Evolutionary conservation across 2,888 invertebrate species (phyloP), one percentile per base, ranked within the genome.

Genomic region (Agriotes lineatus): DNA sequence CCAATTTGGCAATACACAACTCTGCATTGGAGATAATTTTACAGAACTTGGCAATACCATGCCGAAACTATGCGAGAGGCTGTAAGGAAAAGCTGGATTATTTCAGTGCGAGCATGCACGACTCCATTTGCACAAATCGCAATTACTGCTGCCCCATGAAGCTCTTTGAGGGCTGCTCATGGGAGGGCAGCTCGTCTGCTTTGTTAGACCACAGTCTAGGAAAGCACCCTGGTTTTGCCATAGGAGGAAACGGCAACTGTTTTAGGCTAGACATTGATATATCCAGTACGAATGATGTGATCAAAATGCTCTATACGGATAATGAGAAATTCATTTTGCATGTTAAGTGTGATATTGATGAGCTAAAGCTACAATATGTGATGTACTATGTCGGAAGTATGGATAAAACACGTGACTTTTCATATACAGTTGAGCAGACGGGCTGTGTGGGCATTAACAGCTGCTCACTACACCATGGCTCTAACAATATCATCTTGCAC

Each of bases 341-440:
- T 44, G 77, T 80, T 61, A 73, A 76, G 52, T 75, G 72, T 22
- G 75, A 78, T 71, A 19, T 59, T 5, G 72, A 71, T 19, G 73
- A 71, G 16, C 75, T 76, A 19, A 76, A 76, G 60, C 68, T 81
- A 9, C 74, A 74, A 56, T 81, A 80, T 54, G 72, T 77, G 39
- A 74, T 82, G 39, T 80, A 78, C 62, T 77, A 78, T 67, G 69
- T 80, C 5, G 80, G 76, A 65, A 77, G 76, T 48, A 70, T 74
- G 35, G 75, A 75, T 18, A 75, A 70, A 16, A 56, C 68, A 6
- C 60, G 71, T 7, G 73, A 74, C 35, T 77, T 76, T 69, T 73
- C 77, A 20, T 81, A 78, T 67, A 75, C 75, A 12, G 78, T 82
- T 1, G 81, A 81, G 65, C 79, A 80, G 67, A 76, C 77, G 42